These are phyloP conservation scores for Byasa hedistus DNA, from an alignment of 2,888 invertebrate species.

Conservation along the genomic window DNA sequence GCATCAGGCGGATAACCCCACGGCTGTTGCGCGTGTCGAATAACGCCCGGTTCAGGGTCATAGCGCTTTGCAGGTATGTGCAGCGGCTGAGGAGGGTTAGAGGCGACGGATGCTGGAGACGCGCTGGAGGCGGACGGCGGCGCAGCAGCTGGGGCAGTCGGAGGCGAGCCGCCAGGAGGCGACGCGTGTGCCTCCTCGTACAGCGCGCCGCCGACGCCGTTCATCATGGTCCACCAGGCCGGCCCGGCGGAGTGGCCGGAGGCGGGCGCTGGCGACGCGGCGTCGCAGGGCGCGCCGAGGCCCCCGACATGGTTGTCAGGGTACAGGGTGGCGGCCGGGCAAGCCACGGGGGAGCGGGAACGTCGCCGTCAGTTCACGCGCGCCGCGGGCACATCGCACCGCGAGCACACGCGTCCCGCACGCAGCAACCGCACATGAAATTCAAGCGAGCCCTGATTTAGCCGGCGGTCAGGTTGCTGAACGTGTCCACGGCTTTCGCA, in stretches of 20 bases:
- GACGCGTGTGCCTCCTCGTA: conserved; percentile 86
- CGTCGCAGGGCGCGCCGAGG: conserved; percentile 84
- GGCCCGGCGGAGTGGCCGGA: conserved; percentile 91
- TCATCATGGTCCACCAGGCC: conserved; percentile 92
- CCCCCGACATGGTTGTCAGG: conserved; percentile 86
- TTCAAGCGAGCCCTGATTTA: conserved; percentile 77
- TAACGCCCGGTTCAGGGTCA: conserved; percentile 84
- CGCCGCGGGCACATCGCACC: conserved; percentile 78
- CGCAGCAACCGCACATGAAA: conserved; percentile 76
- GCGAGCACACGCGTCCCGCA: conserved; percentile 73
- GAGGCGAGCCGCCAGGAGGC: conserved; percentile 80
- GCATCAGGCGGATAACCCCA: conserved; percentile 88
- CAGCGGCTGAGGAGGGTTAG: conserved; percentile 87
- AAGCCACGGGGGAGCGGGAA: conserved; percentile 85
- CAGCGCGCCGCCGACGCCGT: conserved; percentile 87
- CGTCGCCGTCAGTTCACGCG: conserved; percentile 73
- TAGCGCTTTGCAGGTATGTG: conserved; percentile 94
- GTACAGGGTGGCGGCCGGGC: conserved; percentile 91
- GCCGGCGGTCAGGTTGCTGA: conserved; percentile 59
- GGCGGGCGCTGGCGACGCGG: conserved; percentile 88
- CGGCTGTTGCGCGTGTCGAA: conserved; percentile 86
- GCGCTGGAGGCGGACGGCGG: conserved; percentile 79
- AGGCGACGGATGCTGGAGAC: conserved; percentile 81
- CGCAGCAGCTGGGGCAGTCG: conserved; percentile 85
- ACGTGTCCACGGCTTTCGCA: conserved; percentile 31